A percentile compares a stretch with the other conserved stretches of the same genome.
Conservation (phyloP, 2,888 invertebrate genomes). For the Elysia crispata region DNA sequence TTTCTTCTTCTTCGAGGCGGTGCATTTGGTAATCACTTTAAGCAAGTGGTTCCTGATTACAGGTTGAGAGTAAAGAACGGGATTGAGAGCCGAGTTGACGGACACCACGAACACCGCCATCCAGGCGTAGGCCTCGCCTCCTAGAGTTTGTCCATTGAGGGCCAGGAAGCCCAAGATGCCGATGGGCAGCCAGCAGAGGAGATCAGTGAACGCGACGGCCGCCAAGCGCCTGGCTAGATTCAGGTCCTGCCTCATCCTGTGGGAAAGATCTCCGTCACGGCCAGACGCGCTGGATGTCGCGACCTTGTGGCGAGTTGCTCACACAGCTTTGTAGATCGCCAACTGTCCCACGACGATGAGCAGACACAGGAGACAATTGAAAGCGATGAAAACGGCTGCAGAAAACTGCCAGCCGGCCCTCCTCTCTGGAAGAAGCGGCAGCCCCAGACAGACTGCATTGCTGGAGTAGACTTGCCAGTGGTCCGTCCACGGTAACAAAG, state of each 20-base stretch:
- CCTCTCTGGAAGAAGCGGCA: background rate
- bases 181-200: slow-evolving; percentile 68
- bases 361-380: slow-evolving; percentile 68
- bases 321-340: slow-evolving; percentile 63
- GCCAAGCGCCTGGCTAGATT: slow-evolving; percentile 68
- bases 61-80: slow-evolving; percentile 40
- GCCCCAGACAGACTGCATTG: slow-evolving; percentile 3
- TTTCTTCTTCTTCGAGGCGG: too few relatives aligned
- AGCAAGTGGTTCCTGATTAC: background rate
- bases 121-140: slow-evolving; percentile 20
- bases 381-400: slow-evolving; percentile 60
- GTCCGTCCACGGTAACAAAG: background rate
- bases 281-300: background rate
- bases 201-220: slow-evolving; percentile 65
- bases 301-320: too few relatives aligned
- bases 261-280: background rate
- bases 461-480: background rate
- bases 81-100: slow-evolving; percentile 42
- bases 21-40: too few relatives aligned
- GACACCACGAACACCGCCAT: slow-evolving; percentile 36
- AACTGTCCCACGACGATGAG: slow-evolving; percentile 69
- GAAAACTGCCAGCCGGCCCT: background rate
- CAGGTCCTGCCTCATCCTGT: slow-evolving; percentile 54
- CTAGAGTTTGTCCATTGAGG: slow-evolving; percentile 14
- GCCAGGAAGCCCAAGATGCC: slow-evolving; percentile 32